Evolutionary conservation across 2,113 vertebrate species (phyloP).

Genomic region (Neotragus moschatus): DNA sequence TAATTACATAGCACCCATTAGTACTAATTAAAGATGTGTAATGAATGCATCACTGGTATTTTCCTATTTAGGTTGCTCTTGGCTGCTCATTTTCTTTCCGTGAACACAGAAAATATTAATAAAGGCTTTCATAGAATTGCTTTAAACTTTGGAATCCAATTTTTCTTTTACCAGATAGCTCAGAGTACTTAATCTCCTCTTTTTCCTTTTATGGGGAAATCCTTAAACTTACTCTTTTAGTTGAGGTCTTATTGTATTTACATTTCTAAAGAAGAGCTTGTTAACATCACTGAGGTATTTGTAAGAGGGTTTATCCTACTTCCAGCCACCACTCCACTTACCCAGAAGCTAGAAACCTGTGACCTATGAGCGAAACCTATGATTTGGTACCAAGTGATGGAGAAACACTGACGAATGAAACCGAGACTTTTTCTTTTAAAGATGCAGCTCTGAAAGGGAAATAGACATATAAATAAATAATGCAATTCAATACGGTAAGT

Average conservation of each 20-base stretch:
- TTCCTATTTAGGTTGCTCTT: constrained; percentile 50
- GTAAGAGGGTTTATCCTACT: neutral
- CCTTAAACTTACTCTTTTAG: neutral
- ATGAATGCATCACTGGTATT: constrained; percentile 26
- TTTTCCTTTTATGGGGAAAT: constrained; percentile 6
- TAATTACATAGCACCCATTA: constrained; percentile 54
- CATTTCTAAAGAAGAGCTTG: neutral
- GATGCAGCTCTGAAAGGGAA: neutral
- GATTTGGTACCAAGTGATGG: neutral
- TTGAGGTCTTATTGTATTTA: neutral
- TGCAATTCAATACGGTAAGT: neutral
- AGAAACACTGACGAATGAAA: neutral
- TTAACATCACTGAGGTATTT: neutral
- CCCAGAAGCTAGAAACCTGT: neutral
- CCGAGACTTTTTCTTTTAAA: neutral
- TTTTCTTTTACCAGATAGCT: neutral
- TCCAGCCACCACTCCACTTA: neutral
- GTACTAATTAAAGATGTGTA: constrained; percentile 58
- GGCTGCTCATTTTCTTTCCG: constrained; percentile 44
- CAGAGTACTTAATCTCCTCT: neutral
- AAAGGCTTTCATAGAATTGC: neutral
- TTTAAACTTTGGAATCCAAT: neutral
- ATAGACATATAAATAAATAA: neutral
- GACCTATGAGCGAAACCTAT: neutral
- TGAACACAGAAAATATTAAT: constrained; percentile 59